These are phyloP conservation scores for Sciurus vulgaris DNA, from an alignment of 2,797 vertebrate genomes.

Conservation along the genomic window DNA sequence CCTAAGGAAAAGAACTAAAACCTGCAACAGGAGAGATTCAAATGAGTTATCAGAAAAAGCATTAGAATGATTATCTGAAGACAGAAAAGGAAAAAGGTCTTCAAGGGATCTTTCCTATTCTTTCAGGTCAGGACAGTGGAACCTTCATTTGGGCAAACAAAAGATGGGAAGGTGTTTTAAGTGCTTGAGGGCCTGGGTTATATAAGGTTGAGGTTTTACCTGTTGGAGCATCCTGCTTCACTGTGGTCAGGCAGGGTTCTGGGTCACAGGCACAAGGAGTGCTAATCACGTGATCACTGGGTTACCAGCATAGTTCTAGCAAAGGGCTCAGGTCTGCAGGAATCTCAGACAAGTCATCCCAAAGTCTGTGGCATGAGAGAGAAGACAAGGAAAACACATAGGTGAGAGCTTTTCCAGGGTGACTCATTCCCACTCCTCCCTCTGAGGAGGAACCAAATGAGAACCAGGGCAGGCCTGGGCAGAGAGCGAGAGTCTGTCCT, in stretches of 20 bases:
- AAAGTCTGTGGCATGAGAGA: conserved; percentile 11
- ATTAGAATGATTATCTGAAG: background rate
- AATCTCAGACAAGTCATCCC: conserved; percentile 34
- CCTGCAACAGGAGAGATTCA: background rate
- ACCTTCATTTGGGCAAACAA: background rate
- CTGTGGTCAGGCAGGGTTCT: conserved; percentile 13
- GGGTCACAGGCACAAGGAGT: conserved; percentile 17
- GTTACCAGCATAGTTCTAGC: background rate
- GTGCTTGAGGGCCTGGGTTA: background rate
- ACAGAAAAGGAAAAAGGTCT: background rate
- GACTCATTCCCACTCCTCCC: conserved; percentile 58
- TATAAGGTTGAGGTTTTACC: conserved; percentile 79
- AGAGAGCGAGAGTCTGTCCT: conserved; percentile 53
- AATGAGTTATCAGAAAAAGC: background rate
- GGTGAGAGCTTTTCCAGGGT: conserved; percentile 48
- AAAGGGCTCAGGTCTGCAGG: conserved; percentile 26
- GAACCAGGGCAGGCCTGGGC: conserved; percentile 23
- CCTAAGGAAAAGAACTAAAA: conserved; percentile 47
- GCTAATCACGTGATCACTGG: background rate
- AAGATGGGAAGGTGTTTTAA: background rate
- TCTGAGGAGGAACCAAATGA: conserved; percentile 34
- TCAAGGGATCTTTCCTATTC: background rate
- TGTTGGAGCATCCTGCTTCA: conserved; percentile 85
- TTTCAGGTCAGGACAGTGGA: background rate
- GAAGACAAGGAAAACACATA: conserved; percentile 53